phyloP scores from a whole-genome alignment of 2,888 invertebrate species.

The Stomorhina lunata region DNA sequence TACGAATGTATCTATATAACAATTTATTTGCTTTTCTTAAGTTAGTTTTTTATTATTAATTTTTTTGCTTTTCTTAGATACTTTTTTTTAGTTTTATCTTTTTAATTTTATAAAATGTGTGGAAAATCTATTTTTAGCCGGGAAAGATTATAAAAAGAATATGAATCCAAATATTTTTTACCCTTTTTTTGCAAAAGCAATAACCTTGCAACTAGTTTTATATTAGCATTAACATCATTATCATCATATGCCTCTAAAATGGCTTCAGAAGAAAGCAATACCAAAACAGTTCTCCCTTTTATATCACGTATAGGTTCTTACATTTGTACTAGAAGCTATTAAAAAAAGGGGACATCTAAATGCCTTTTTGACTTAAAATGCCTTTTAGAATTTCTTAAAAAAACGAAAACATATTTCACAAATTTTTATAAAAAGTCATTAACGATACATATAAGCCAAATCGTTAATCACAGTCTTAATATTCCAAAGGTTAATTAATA shows the following conservation, averaged over 20 bases:
- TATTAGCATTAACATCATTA: slow-evolving; percentile 1
- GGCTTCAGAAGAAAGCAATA: neutral
- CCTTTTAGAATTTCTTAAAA: too few species aligned
- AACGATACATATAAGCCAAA: too few species aligned
- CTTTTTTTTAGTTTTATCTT: slow-evolving; percentile 27
- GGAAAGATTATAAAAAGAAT: slow-evolving; percentile 54
- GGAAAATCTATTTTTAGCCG: slow-evolving; percentile 60
- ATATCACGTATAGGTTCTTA: too few species aligned
- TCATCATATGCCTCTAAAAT: neutral
- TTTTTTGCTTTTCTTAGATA: neutral
- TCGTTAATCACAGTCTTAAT: too few species aligned
- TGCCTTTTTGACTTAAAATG: too few species aligned
- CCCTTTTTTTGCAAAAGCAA: slow-evolving; percentile 39
- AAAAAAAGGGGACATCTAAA: too few species aligned
- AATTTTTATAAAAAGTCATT: too few species aligned
- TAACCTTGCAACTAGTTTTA: slow-evolving; percentile 51
- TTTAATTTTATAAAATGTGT: slow-evolving; percentile 35
- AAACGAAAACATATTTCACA: too few species aligned
- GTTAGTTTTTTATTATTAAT: slow-evolving; percentile 29
- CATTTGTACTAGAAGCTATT: too few species aligned
- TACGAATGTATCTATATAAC: slow-evolving; percentile 6
- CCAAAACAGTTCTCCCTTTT: too few species aligned
- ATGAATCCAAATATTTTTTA: slow-evolving; percentile 47
- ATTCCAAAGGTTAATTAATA: too few species aligned
- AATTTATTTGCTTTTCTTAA: slow-evolving; percentile 5